Percentiles rank a stretch among this genome's conserved stretches.
phyloP scores from a whole-genome alignment of 2,797 vertebrate genomes.

The Darevskia nairensis region DNA sequence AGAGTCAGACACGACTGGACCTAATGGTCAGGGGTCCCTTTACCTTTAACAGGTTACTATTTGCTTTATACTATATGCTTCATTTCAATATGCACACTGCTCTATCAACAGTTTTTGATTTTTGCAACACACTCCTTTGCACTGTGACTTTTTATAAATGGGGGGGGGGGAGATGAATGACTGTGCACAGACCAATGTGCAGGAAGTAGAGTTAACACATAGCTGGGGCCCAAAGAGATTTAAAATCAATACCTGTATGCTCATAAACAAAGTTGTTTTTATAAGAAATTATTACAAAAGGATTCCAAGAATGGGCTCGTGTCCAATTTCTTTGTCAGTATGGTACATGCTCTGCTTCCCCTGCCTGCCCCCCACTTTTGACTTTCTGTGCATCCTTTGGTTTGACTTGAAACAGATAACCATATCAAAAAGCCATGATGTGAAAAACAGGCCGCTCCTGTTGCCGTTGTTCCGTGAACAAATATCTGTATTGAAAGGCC shows the following conservation, averaged over 20 bases:
- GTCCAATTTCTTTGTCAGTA: not conserved
- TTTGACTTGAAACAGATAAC: not conserved
- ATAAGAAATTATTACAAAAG: no score
- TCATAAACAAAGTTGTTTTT: not conserved
- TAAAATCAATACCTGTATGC: not conserved
- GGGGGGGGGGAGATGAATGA: not conserved
- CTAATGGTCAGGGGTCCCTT: no score
- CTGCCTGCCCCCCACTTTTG: not conserved
- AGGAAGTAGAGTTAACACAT: not conserved
- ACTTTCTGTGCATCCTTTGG: not conserved
- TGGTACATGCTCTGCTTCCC: not conserved
- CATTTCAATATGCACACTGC: no score
- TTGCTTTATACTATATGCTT: no score
- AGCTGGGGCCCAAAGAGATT: not conserved
- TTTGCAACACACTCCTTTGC: no score
- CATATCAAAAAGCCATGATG: not conserved
- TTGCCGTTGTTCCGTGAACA: not conserved
- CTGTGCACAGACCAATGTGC: not conserved
- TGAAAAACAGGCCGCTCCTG: not conserved
- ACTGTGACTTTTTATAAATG: no score
- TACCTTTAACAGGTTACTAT: no score
- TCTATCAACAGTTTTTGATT: no score
- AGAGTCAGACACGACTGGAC: no score
- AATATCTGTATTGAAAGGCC: slow-evolving; percentile 45
- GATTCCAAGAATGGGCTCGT: no score